Evolutionary conservation across 2,113 vertebrate genomes (phyloP).

Genomic region (Notothenia rossii): DNA sequence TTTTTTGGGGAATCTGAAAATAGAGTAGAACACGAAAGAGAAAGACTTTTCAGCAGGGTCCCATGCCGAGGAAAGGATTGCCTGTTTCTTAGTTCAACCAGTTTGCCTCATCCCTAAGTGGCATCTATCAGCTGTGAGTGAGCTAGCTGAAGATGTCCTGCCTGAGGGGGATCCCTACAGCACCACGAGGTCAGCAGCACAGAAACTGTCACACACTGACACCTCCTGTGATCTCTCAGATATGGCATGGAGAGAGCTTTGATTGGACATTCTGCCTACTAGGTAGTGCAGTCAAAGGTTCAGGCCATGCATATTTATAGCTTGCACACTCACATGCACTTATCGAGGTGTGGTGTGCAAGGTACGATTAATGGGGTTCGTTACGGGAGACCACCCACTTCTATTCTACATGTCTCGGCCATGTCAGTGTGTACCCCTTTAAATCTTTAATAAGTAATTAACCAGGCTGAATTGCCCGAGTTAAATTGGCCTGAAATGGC

Average conservation of each 20-base stretch:
- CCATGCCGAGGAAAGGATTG: slow-evolving; percentile 1
- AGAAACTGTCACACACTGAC: slow-evolving; percentile 53
- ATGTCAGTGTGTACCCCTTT: slow-evolving; percentile 47
- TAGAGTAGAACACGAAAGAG: background rate
- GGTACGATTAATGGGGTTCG: slow-evolving; percentile 74
- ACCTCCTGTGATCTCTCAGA: slow-evolving; percentile 66
- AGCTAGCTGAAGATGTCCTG: slow-evolving; percentile 52
- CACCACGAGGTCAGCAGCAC: slow-evolving; percentile 54
- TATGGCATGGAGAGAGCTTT: slow-evolving; percentile 57
- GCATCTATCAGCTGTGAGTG: slow-evolving; percentile 43
- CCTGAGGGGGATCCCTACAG: slow-evolving; percentile 56
- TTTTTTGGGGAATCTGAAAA: slow-evolving; percentile 18
- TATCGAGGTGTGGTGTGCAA: slow-evolving; percentile 38
- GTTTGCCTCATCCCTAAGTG: slow-evolving; percentile 60
- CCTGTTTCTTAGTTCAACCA: slow-evolving; percentile 52
- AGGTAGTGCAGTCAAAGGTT: slow-evolving; percentile 54
- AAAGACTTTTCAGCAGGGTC: slow-evolving; percentile 1
- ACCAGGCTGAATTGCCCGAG: slow-evolving; percentile 64
- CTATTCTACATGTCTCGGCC: slow-evolving; percentile 48
- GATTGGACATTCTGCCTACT: slow-evolving; percentile 60
- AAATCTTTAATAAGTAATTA: slow-evolving; percentile 75
- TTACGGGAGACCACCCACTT: slow-evolving; percentile 62
- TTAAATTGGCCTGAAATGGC: slow-evolving; percentile 56
- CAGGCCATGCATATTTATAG: slow-evolving; percentile 66
- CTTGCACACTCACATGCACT: slow-evolving; percentile 37